phyloP scores from a whole-genome alignment of 1,140 invertebrate species.

The Sycophaga agraensis region DNA sequence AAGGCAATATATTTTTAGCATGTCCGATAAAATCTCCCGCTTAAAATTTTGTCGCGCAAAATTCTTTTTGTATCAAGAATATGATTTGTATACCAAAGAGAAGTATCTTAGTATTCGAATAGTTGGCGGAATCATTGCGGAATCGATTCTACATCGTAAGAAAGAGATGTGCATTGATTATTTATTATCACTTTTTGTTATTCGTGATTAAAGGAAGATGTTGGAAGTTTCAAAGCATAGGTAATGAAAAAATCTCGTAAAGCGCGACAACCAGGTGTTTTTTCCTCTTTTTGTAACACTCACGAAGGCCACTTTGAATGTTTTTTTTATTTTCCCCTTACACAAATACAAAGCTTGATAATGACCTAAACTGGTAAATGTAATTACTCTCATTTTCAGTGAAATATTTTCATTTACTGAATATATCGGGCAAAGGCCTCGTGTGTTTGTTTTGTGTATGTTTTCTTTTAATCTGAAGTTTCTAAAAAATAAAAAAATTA shows the following conservation, averaged over 20 bases:
- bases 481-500: constrained; percentile 32
- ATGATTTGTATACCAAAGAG: constrained; percentile 44
- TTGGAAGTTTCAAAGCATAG: constrained; percentile 13
- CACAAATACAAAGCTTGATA: constrained; percentile 42
- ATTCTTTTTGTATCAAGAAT: constrained; percentile 59
- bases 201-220: constrained; percentile 15
- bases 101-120: constrained; percentile 7
- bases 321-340: constrained; percentile 46
- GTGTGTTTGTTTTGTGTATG: constrained; percentile 42
- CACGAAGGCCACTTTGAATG: constrained; percentile 55
- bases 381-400: constrained; percentile 28
- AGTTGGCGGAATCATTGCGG: constrained; percentile 7
- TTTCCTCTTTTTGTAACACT: constrained; percentile 44
- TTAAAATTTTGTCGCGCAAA: constrained; percentile 49
- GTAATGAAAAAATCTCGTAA: constrained; percentile 38
- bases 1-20: too few species aligned
- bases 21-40: too few species aligned
- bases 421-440: constrained; percentile 40
- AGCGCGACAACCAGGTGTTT: constrained; percentile 30
- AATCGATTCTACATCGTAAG: constrained; percentile 17
- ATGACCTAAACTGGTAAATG: constrained; percentile 33
- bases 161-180: constrained; percentile 10
- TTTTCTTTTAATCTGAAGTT: constrained; percentile 35
- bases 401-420: constrained; percentile 30
- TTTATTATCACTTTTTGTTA: constrained; percentile 21